Percentiles rank a stretch among this genome's conserved stretches.
Conservation (phyloP, 2,113 vertebrate species). For the Brachyistius frenatus region DNA sequence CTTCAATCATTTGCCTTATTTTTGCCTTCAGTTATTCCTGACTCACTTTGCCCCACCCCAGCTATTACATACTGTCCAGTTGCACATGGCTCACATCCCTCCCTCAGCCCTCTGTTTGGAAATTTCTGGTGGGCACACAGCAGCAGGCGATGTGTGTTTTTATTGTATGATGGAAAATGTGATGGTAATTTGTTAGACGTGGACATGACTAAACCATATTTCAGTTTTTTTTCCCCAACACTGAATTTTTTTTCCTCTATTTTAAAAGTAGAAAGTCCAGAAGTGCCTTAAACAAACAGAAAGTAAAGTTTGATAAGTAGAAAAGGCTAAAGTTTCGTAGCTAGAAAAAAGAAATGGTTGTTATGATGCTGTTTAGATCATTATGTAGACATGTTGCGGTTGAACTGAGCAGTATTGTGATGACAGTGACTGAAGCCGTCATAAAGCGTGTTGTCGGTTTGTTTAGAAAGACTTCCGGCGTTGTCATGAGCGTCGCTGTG, state of each 20-base stretch:
- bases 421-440: conserved; percentile 28
- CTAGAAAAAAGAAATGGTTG: neutral
- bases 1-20: neutral
- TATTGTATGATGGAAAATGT: conserved; percentile 21
- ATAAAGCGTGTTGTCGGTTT: conserved; percentile 69
- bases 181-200: neutral
- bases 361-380: neutral
- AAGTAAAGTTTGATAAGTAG: neutral
- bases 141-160: neutral
- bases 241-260: neutral
- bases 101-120: conserved; percentile 35
- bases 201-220: neutral
- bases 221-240: neutral
- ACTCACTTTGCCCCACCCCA: conserved; percentile 62
- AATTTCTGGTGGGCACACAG: conserved; percentile 3
- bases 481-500: conserved; percentile 74
- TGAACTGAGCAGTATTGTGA: conserved; percentile 40
- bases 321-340: too few relatives aligned
- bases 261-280: neutral
- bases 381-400: neutral
- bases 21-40: conserved; percentile 31
- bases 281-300: neutral
- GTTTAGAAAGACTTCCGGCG: conserved; percentile 67
- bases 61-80: conserved; percentile 33
- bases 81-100: conserved; percentile 22